These are phyloP conservation scores for Coelinius sp. DNA, from an alignment of 2,888 invertebrate species.

Conservation along the genomic window DNA sequence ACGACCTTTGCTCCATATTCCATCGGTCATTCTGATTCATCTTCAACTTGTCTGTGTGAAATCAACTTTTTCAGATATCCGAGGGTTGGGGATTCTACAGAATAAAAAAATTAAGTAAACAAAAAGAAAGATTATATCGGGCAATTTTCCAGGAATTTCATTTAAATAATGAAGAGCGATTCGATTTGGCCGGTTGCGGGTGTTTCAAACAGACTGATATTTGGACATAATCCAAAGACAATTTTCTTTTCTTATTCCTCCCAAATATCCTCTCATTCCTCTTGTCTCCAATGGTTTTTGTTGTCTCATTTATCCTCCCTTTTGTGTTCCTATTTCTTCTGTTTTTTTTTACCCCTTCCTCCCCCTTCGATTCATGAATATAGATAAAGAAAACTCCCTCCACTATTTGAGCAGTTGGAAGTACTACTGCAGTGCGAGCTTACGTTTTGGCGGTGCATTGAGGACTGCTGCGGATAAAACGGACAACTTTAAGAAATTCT, in stretches of 20 bases:
- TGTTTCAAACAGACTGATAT: conserved; percentile 33
- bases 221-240: conserved; percentile 32
- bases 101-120: not conserved
- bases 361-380: conserved; percentile 11
- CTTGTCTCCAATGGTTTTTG: not conserved
- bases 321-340: not conserved
- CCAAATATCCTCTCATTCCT: not conserved
- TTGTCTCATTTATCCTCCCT: not conserved
- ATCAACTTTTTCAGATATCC: conserved; percentile 19
- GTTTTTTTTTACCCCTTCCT: not conserved
- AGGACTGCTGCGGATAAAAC: conserved; percentile 32
- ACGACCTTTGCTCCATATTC: not conserved
- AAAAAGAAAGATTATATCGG: conserved; percentile 1
- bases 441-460: conserved; percentile 1
- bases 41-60: not conserved
- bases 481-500: conserved; percentile 6
- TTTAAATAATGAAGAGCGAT: conserved; percentile 39
- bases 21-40: conserved; percentile 1
- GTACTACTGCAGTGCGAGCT: conserved; percentile 26
- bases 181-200: conserved; percentile 35
- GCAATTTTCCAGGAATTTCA: conserved; percentile 39
- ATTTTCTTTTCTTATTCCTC: conserved; percentile 15
- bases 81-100: too few relatives aligned
- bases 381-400: not conserved
- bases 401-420: conserved; percentile 16